phyloP scores from a whole-genome alignment of 2,797 vertebrate species.

The Simalia tracyae region DNA sequence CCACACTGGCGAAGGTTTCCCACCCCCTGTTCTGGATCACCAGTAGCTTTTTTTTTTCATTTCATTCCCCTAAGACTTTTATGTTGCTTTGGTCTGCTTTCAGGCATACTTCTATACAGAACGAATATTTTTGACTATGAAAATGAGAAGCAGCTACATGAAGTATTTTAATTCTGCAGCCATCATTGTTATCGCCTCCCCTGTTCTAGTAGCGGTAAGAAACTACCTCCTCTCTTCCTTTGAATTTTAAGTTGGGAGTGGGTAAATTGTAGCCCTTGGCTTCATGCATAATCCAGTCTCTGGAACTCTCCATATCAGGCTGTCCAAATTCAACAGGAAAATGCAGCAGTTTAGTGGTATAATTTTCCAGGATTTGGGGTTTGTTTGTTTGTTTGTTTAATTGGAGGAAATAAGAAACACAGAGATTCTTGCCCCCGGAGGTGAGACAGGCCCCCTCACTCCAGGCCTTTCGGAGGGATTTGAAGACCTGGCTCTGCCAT shows the following conservation, averaged over 20 bases:
- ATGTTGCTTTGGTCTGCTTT: background rate
- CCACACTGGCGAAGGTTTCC: background rate
- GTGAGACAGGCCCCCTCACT: no score
- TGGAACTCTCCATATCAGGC: background rate
- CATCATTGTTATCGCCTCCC: slow-evolving; percentile 76
- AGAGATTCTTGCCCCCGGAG: background rate
- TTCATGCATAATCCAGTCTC: background rate
- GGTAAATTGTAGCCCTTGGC: background rate
- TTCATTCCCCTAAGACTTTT: background rate
- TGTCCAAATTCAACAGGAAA: no score
- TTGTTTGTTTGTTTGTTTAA: no score
- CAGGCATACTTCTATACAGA: slow-evolving; percentile 84
- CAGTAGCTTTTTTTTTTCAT: background rate
- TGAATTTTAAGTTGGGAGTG: background rate
- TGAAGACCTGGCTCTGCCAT: no score
- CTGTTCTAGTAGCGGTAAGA: slow-evolving; percentile 75
- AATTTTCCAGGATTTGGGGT: no score
- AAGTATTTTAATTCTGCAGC: slow-evolving; percentile 79
- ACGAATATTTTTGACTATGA: slow-evolving; percentile 72
- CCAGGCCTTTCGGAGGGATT: no score
- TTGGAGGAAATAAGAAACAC: no score
- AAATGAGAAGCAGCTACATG: slow-evolving; percentile 69
- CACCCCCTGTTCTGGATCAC: background rate
- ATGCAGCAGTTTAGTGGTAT: no score
- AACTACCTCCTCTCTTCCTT: background rate